Percentiles rank a stretch among this genome's conserved stretches.
phyloP scores from a whole-genome alignment of 2,113 vertebrate species.

The Ophthalmolycus amberensis region DNA sequence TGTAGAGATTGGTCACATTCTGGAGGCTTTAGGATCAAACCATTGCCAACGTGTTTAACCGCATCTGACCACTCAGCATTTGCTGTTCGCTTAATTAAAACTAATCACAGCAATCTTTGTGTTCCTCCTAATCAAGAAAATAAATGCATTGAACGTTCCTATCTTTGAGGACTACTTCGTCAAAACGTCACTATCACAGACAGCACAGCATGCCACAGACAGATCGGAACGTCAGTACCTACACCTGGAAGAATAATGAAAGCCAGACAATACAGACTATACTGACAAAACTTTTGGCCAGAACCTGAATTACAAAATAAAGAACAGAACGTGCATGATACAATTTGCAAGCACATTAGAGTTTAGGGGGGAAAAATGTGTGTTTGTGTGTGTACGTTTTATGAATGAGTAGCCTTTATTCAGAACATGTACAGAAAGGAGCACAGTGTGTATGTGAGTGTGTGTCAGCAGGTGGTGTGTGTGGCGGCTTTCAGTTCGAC shows the following conservation, averaged over 20 bases:
- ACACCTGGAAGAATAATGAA: constrained; percentile 4
- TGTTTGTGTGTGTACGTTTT: not conserved
- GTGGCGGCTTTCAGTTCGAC: constrained; percentile 45
- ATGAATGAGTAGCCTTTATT: not conserved
- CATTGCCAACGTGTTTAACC: not conserved
- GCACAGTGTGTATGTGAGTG: not conserved
- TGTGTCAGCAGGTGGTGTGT: constrained; percentile 18
- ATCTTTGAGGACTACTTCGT: not conserved
- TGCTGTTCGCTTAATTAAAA: not conserved
- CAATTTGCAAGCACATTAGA: constrained; percentile 1
- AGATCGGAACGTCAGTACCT: not conserved
- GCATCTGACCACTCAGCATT: not conserved
- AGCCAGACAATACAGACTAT: not conserved
- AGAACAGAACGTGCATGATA: not conserved
- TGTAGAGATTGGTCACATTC: not conserved
- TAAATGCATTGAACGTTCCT: not conserved
- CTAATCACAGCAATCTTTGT: not conserved
- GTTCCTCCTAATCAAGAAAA: not conserved
- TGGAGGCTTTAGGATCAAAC: not conserved
- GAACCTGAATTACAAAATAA: not conserved
- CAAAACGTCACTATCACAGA: too few species aligned
- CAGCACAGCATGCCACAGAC: not conserved
- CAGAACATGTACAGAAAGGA: not conserved
- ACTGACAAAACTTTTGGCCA: not conserved
- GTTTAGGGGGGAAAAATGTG: not conserved